phyloP scores from a whole-genome alignment of 2,113 vertebrate species.

The Carollia perspicillata region DNA sequence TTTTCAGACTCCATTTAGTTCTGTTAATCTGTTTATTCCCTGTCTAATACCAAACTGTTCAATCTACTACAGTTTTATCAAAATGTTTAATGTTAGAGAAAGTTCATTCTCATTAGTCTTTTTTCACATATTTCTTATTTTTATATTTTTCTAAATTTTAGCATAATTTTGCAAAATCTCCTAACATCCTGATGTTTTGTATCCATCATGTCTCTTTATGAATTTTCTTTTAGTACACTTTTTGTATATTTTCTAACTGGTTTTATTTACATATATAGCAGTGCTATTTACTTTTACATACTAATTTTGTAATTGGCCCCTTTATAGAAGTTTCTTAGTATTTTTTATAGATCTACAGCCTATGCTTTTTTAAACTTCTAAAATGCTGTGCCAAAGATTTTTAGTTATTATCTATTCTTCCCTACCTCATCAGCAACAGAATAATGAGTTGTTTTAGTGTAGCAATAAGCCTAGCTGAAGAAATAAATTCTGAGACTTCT shows the following conservation, averaged over 20 bases:
- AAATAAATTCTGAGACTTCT: not conserved
- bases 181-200: not conserved
- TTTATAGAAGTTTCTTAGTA: constrained; percentile 13
- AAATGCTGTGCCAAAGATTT: not conserved
- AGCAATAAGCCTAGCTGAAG: not conserved
- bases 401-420: not conserved
- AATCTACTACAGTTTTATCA: not conserved
- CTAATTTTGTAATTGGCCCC: not conserved
- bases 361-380: not conserved
- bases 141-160: constrained; percentile 23
- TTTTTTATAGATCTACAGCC: not conserved
- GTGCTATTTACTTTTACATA: not conserved
- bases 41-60: not conserved
- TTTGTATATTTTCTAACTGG: constrained; percentile 11
- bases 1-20: not conserved
- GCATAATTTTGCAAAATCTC: not conserved
- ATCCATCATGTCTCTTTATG: not conserved
- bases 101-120: not conserved
- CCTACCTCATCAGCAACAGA: not conserved
- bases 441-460: not conserved
- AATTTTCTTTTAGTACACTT: not conserved
- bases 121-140: not conserved
- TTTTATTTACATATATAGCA: not conserved
- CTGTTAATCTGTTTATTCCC: not conserved
- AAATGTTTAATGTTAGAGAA: not conserved